Base-by-base conservation (phyloP, 2,797 vertebrate species). In the Alcedo atthis region DNA sequence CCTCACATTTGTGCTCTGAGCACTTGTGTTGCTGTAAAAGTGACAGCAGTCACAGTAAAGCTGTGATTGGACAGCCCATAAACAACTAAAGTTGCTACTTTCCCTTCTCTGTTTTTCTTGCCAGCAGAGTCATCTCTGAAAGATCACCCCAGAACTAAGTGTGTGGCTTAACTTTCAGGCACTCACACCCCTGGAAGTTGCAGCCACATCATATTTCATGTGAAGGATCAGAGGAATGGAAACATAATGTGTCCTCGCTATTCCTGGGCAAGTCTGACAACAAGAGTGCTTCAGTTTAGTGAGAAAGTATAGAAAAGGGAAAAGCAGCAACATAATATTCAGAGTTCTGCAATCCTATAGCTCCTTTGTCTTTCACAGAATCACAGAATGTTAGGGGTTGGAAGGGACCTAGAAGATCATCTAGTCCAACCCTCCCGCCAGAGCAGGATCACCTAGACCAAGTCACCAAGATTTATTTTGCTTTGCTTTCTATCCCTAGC, bases 161-260 rank as follows among this genome's bases (percentile, higher is more conserved):
- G 6, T 1, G 0, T 5, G 62, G 45, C 61, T 74, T 12, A 70
- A 32, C n/a, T 40, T 54, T 17, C 69, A 71, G 48, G 61, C 54
- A 45, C 13, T 33, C 17, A 4, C 0, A 4, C 6, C 7, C 3
- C 3, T 9, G 30, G 46, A 79, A 62, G 51, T 3, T 76, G 64
- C 15, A 77, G 53, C 68, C 30, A 3, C 2, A 14, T 40, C 66
- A 12, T 22, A 40, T 48, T 77, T 51, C 64, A 43, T 0, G 1
- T 9, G 48, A 80, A 26, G 28, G 17, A 66, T 20, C 28, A 45
- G 48, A 59, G 35, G 24, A 68, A 70, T 28, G 33, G 53, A 55
- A 70, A 28, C 8, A 12, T 20, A 14, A 33, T 78, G 49, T 58
- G 53, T 37, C 69, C 58, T 62, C 0, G 3, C 48, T 22, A n/a